Conservation (phyloP, 1,140 invertebrate genomes). For the Scylla paramamosain region DNA sequence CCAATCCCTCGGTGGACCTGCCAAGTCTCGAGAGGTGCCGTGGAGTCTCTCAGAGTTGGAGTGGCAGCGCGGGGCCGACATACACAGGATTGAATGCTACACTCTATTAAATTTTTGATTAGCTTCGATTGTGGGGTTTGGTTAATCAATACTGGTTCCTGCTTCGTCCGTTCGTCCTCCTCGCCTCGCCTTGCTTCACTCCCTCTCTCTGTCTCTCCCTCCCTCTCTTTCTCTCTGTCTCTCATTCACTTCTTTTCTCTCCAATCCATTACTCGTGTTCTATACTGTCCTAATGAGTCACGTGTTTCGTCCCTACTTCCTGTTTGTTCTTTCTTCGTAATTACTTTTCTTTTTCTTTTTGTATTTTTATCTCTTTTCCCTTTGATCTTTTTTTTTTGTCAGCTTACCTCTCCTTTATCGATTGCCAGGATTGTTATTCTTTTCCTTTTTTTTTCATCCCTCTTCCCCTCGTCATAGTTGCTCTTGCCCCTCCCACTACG, state of each 20-base stretch:
- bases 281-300: neutral
- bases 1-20: neutral
- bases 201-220: neutral
- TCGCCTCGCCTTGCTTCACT: neutral
- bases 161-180: neutral
- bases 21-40: neutral
- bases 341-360: neutral
- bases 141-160: neutral
- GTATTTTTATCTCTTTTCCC: neutral
- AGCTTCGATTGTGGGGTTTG: constrained; percentile 20
- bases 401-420: too few species aligned
- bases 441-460: neutral
- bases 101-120: constrained; percentile 16
- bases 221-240: neutral
- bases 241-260: neutral
- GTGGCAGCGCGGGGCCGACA: neutral
- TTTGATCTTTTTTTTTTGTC: neutral
- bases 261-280: neutral
- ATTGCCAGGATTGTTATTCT: neutral
- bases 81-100: neutral
- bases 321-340: neutral
- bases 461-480: neutral
- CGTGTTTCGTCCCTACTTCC: neutral
- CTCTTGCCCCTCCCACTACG: neutral
- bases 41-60: neutral